Evolutionary conservation across 2,888 invertebrate species (phyloP), one percentile per base, ranked within the genome.

Genomic region (Eremobia ochroleuca): DNA sequence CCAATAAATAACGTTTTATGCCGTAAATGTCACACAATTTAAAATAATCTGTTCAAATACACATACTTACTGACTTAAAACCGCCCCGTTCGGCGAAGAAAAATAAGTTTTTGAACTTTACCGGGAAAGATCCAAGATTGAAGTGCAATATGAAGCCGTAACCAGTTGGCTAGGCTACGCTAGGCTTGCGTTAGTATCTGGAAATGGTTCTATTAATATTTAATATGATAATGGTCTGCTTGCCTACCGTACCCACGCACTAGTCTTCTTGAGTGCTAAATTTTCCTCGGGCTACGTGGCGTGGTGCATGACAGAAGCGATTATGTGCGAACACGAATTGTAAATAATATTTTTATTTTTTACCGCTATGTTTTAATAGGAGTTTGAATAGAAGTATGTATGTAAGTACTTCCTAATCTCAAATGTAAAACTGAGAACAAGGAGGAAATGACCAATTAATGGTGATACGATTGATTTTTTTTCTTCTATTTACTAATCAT

Each of bases 241-340:
- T 92, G 91, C 90, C 43, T 82, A 83, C 89, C 76, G 92, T 91
- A 91, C 90, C 91, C 90, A 84, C 85, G 78, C 77, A 82, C 76
- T 52, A 85, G 89, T 85, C 88, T 85, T 81, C 89, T 92, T 90
- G 91, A 95, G 95, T 94, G 95, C 94, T 90, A 93, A 94, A 93
- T 92, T 93, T 91, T 92, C 94, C 93, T 87, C 91, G 71, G 93
- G 93, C 92, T 78, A 88, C 82, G 78, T 81, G 71, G 52, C 46
- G 52, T 76, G 90, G 88, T 69, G 15, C 67, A 88, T 85, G 83
- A 83, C 55, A 89, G 9, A 78, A 73, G 83, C 62, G 64, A 18
- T 31, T 31, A 9, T 68, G 18, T 52, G 13, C 21, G 4, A 28
- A n/a, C n/a, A 49, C 31, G 43, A 46, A 66, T 28, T 31, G 28